These are phyloP conservation scores for Falco naumanni DNA, from an alignment of 2,797 vertebrate species.

Conservation along the genomic window DNA sequence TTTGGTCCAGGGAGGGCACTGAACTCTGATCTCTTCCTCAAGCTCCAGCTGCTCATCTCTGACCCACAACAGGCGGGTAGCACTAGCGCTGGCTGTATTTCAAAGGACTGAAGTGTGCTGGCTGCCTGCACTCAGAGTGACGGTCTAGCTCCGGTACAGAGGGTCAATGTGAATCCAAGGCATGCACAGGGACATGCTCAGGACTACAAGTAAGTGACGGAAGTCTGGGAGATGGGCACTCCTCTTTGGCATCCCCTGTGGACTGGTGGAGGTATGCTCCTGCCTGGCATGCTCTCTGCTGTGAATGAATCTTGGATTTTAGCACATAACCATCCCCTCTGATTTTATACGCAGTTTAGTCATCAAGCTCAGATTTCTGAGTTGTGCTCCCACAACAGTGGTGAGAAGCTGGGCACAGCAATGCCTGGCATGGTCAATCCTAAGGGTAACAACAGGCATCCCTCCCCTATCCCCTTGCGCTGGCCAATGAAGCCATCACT, in stretches of 20 bases:
- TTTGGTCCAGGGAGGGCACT: not conserved
- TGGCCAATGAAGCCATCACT: not conserved
- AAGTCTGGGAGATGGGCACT: not conserved
- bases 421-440: not conserved
- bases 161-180: not conserved
- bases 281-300: not conserved
- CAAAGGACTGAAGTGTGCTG: not conserved
- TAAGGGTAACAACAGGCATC: not conserved
- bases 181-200: fast-evolving
- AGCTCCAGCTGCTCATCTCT: not conserved
- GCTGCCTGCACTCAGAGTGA: not conserved
- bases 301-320: not conserved
- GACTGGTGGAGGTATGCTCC: not conserved
- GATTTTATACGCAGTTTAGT: not conserved
- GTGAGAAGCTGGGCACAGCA: not conserved
- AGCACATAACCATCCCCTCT: not conserved
- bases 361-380: not conserved
- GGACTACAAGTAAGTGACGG: not conserved
- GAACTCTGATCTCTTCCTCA: not conserved
- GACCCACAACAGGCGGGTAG: not conserved
- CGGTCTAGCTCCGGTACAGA: not conserved
- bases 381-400: fast-evolving
- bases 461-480: not conserved
- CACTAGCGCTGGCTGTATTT: fast-evolving
- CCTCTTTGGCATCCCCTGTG: not conserved